phyloP scores from a whole-genome alignment of 2,888 invertebrate species.

The Euspilapteryx auroguttella region DNA sequence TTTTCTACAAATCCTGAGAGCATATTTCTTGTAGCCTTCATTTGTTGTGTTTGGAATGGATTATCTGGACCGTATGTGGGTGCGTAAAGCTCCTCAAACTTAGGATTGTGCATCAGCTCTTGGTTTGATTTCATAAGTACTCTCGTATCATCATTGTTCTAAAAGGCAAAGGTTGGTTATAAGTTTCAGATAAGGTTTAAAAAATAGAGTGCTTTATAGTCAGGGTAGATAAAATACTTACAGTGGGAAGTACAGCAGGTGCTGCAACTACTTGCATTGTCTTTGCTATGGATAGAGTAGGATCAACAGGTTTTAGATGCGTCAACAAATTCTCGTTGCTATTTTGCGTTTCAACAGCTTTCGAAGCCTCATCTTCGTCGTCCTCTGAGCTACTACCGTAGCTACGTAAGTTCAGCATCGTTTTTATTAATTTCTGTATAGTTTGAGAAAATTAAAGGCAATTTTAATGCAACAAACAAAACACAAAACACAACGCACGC shows the following conservation, averaged over 20 bases:
- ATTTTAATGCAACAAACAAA: conserved; percentile 18
- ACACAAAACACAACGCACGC: too few relatives aligned
- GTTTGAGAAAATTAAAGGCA: neutral
- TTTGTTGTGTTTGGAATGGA: conserved; percentile 90
- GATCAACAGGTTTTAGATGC: conserved; percentile 60
- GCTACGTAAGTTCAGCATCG: conserved; percentile 72
- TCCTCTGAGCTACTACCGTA: conserved; percentile 76
- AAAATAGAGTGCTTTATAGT: too few relatives aligned
- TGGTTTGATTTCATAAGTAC: conserved; percentile 78
- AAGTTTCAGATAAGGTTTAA: too few relatives aligned
- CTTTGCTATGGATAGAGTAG: conserved; percentile 63
- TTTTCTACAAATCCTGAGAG: conserved; percentile 93
- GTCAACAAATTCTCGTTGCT: conserved; percentile 39
- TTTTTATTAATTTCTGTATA: conserved; percentile 7
- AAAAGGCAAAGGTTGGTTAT: conserved; percentile 9
- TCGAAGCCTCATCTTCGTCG: conserved; percentile 57
- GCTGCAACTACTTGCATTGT: conserved; percentile 76
- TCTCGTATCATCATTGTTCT: conserved; percentile 73
- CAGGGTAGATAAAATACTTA: conserved; percentile 37
- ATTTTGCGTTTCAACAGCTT: conserved; percentile 21
- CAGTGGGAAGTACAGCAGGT: conserved; percentile 80
- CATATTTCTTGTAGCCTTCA: conserved; percentile 86
- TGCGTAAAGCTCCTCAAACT: conserved; percentile 91
- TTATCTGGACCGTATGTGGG: conserved; percentile 91
- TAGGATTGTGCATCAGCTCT: conserved; percentile 89